These are phyloP conservation scores for Scrobipalpa costella DNA, from an alignment of 2,888 invertebrate species.

Conservation along the genomic window DNA sequence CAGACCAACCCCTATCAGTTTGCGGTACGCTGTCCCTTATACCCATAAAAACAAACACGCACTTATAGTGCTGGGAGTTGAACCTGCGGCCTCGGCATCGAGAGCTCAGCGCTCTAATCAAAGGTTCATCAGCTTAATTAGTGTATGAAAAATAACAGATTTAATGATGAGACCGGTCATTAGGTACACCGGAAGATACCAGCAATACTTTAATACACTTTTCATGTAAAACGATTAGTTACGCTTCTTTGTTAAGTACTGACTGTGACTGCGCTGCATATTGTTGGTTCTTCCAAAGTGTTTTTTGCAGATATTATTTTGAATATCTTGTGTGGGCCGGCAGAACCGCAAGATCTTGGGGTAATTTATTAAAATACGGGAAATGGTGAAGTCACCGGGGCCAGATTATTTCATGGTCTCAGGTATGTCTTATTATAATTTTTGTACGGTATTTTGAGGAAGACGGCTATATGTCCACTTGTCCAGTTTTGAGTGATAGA, in stretches of 20 bases:
- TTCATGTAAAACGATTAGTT: slow-evolving; percentile 27
- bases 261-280: slow-evolving; percentile 15
- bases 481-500: not conserved
- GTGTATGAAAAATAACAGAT: slow-evolving; percentile 5
- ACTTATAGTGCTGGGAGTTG: not conserved
- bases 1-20: too few species aligned
- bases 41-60: too few species aligned
- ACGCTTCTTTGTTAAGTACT: slow-evolving; percentile 25
- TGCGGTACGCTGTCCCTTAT: too few species aligned
- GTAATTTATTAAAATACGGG: slow-evolving; percentile 16
- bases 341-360: not conserved
- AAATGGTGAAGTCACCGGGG: slow-evolving; percentile 1
- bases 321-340: slow-evolving; percentile 7
- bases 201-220: slow-evolving; percentile 22
- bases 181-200: slow-evolving; percentile 22
- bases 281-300: slow-evolving; percentile 9
- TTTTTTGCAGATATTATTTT: slow-evolving; percentile 12
- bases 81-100: not conserved
- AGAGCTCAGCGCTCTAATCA: not conserved
- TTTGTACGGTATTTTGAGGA: not conserved
- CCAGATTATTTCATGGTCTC: not conserved
- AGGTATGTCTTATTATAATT: not conserved
- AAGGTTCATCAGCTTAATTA: not conserved
- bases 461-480: too few species aligned
- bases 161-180: slow-evolving; percentile 18